Conservation (phyloP, 2,888 invertebrate genomes). For the Nebria salina region DNA sequence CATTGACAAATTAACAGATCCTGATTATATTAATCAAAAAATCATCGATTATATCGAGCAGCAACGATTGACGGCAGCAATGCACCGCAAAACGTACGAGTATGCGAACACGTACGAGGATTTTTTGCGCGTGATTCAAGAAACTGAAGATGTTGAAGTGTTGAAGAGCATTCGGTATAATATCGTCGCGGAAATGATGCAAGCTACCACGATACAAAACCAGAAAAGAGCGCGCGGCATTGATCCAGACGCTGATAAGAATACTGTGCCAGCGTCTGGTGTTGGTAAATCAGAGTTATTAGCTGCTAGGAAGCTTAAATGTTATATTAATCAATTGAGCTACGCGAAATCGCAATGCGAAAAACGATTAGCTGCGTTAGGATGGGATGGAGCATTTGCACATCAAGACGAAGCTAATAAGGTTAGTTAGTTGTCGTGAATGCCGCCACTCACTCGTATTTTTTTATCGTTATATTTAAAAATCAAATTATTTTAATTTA, state of each 20-base stretch:
- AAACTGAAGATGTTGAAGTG: conserved; percentile 82
- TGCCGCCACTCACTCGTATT: background rate
- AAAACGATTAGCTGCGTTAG: conserved; percentile 75
- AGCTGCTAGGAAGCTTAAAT: conserved; percentile 83
- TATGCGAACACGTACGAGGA: conserved; percentile 92
- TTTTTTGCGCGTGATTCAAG: conserved; percentile 84
- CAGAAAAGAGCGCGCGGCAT: conserved; percentile 86
- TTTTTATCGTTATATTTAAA: conserved; percentile 21
- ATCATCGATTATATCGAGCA: conserved; percentile 85
- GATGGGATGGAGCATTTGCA: conserved; percentile 78
- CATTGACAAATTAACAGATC: conserved; percentile 85
- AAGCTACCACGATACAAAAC: conserved; percentile 91
- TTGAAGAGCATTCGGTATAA: conserved; percentile 85
- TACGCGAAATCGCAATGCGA: conserved; percentile 86
- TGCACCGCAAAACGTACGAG: conserved; percentile 84
- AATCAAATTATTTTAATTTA: no score
- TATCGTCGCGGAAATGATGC: conserved; percentile 92
- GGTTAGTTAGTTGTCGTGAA: conserved; percentile 30
- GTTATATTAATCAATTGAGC: conserved; percentile 84
- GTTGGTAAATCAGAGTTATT: conserved; percentile 79
- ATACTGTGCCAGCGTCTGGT: conserved; percentile 65
- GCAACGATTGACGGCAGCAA: conserved; percentile 79
- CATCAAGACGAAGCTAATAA: conserved; percentile 62
- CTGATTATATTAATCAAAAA: conserved; percentile 91
- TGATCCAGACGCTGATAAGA: conserved; percentile 71